Evolutionary conservation across 2,888 invertebrate species (phyloP), one percentile per base, ranked within the genome.

Genomic region (Latrodectus hesperus): DNA sequence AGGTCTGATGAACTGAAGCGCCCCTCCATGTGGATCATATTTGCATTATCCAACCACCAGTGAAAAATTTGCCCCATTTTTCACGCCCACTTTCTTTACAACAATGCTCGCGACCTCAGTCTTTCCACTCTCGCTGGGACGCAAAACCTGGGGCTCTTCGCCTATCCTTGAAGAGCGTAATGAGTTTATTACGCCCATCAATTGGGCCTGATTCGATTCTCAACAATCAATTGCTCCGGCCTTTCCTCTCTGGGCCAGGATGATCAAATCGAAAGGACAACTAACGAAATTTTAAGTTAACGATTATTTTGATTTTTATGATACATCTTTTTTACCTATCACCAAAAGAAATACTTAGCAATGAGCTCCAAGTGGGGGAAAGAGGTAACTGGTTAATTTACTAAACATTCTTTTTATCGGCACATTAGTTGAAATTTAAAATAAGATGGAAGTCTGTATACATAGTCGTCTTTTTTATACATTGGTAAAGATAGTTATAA

Each of bases 21-120:
- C 73, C 80, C 73, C 65, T 49, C 60, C 14, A 38, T 51, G 52
- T 16, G 52, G 79, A 80, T 73, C 75, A 64, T 86, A 86, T 86
- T 86, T 86, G 86, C 86, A 86, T 86, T 84, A 84, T 78, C 84
- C 82, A 81, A 81, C 64, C 83, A 22, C 82, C 55, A 17, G 16
- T 67, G 60, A 74, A 71, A 68, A 64, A 53, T 51, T 60, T 51
- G 64, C 83, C 51, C 9, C 70, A 70, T 64, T 67, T 49, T 70
- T 49, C 79, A 16, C 79, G 51, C 65, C 64, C 5, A 70, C 75
- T 80, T 76, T 75, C 75, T 85, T 79, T 65, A 14, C 55, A 14
- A 14, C 14, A 26, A 70, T 53, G 53, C 73, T 72, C 60, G 78
- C 26, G 55, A 55, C 60, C 70, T 81, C 81, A 76, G 65, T 77